Evolutionary conservation across 2,797 vertebrate species (phyloP), one percentile per base, ranked within the genome.

Genomic region (Malurus leucopterus): DNA sequence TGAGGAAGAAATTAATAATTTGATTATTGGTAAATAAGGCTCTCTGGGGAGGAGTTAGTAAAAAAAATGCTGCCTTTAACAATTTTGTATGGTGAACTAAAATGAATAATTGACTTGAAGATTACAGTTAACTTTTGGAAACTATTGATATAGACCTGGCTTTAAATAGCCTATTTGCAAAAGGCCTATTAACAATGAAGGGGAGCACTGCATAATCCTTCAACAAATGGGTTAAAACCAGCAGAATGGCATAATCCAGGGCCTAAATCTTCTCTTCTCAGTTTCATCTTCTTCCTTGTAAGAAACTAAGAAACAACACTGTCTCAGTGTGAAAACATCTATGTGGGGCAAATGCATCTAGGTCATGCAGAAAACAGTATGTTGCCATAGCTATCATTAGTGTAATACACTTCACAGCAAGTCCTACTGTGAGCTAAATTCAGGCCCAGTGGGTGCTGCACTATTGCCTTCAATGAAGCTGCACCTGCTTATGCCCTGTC

Each of bases 401-500:
- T 82, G 84, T 94, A 96, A 96, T 95, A 92, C 84, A 88, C 90
- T 96, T 95, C 90, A 87, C 91, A 95, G 85, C 79, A 81, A 95
- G 91, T 87, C 95, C 95, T 96, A 94, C 95, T 95, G 95, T 95
- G 96, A 96, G 91, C 82, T 96, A 95, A 96, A 96, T 96, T 94
- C 94, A 94, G 93, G 64, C 95, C 92, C 95, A 95, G 95, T 96
- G 94, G 94, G 94, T 95, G 92, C 92, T 95, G 90, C 92, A 81
- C 88, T 93, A 86, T 88, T 90, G 93, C 77, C 95, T 95, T 91
- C 95, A 95, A 61, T 93, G 95, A 95, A 91, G 93, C 93, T 93
- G 88, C 88, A 95, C 93, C 93, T 95, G 81, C 92, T 93, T 90
- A 87, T 71, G 83, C 58, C 57, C 46, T 84, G 8, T 87, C 53